Evolutionary conservation across 2,797 vertebrate species (phyloP).

Genomic region (Smutsia gigantea): DNA sequence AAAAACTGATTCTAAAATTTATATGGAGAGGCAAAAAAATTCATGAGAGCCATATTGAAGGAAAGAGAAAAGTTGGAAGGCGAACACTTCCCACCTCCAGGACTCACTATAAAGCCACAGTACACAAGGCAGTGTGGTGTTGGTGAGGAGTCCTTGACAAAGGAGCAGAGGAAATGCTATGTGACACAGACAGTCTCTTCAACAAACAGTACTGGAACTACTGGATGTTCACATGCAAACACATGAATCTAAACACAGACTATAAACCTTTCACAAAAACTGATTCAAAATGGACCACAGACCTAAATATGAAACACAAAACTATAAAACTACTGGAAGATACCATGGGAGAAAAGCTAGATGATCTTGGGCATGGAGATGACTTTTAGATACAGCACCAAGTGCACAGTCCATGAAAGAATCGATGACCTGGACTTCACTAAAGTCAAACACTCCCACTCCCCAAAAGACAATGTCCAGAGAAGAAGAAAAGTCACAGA

Average conservation of each 20-base stretch:
- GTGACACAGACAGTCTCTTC: background rate
- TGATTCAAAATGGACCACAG: background rate
- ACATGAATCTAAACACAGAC: background rate
- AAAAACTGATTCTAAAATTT: background rate
- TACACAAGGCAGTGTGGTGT: too few relatives aligned
- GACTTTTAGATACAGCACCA: background rate
- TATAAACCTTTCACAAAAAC: background rate
- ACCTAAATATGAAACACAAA: too few relatives aligned
- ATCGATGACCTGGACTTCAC: background rate
- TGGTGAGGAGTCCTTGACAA: background rate
- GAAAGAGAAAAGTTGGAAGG: background rate
- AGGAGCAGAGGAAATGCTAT: background rate
- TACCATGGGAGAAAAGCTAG: background rate
- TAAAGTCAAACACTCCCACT: background rate
- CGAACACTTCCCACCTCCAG: fast-evolving
- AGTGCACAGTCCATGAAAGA: background rate
- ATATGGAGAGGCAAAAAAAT: background rate
- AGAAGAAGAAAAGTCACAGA: background rate
- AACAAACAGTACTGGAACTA: background rate
- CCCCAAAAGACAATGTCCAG: fast-evolving
- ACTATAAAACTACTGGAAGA: background rate
- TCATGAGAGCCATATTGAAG: background rate
- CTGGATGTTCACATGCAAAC: too few relatives aligned
- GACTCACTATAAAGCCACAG: too few relatives aligned
- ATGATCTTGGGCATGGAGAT: background rate